Conservation (phyloP, 2,888 invertebrate species). For the Frankliniella intonsa region DNA sequence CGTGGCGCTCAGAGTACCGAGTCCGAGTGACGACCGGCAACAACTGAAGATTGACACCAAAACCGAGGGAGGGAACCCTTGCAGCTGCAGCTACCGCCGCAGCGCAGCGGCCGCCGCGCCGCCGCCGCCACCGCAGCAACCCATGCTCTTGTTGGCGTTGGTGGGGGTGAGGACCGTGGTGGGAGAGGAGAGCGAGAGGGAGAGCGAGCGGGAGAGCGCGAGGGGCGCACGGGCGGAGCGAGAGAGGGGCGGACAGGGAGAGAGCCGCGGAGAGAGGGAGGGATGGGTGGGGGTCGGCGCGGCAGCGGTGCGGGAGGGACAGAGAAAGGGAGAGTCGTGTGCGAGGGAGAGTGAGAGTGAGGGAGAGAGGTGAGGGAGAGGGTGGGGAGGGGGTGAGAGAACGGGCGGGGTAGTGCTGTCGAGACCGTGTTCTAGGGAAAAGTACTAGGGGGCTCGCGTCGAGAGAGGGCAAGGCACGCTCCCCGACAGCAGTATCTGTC, state of each 20-base stretch:
- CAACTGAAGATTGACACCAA: conserved; percentile 25
- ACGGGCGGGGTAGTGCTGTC: not conserved
- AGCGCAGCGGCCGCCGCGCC: not conserved
- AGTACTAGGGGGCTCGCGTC: too few relatives aligned
- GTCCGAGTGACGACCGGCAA: conserved; percentile 3
- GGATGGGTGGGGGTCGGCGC: not conserved
- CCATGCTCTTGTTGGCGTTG: not conserved
- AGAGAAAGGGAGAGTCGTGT: not conserved
- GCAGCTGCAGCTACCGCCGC: not conserved
- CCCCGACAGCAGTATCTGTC: not conserved
- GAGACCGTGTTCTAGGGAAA: too few relatives aligned
- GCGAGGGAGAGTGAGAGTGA: not conserved
- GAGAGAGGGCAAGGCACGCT: too few relatives aligned
- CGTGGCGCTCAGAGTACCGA: not conserved
- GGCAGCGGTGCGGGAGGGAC: not conserved
- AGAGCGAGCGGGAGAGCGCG: not conserved
- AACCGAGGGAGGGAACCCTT: conserved; percentile 19
- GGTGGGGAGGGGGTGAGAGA: not conserved
- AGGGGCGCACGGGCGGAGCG: not conserved
- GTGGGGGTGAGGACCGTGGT: not conserved
- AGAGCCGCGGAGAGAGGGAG: not conserved
- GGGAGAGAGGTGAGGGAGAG: not conserved
- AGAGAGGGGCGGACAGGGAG: not conserved
- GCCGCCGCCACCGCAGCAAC: not conserved
- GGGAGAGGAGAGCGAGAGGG: not conserved